These are phyloP conservation scores for Microtus oregoni DNA, from an alignment of 2,113 vertebrate species.

Conservation along the genomic window DNA sequence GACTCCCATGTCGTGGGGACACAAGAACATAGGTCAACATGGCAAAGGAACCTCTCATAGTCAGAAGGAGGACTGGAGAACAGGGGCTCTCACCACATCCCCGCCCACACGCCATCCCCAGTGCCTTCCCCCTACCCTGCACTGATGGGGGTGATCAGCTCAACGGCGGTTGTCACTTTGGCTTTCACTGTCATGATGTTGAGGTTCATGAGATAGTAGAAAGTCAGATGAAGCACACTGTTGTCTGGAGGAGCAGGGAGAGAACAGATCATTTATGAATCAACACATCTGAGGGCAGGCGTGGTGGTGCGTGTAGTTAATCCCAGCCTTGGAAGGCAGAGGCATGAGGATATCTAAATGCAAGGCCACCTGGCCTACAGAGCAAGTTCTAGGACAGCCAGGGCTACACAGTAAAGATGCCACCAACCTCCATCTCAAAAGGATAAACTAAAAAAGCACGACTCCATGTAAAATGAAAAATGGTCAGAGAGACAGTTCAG, in stretches of 20 bases:
- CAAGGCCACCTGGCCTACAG: background rate
- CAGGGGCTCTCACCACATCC: background rate
- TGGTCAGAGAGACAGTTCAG: background rate
- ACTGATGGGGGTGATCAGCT: constrained; percentile 91
- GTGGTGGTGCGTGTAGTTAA: background rate
- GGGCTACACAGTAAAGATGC: background rate
- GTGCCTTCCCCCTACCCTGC: constrained; percentile 85
- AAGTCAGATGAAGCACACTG: constrained; percentile 93
- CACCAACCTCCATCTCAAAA: background rate
- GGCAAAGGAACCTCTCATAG: background rate
- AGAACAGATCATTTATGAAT: background rate
- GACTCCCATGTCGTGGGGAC: background rate
- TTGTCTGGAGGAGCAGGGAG: constrained; percentile 87
- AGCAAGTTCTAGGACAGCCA: background rate
- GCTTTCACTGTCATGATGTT: constrained; percentile 97
- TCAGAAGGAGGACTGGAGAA: background rate
- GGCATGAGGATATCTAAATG: background rate
- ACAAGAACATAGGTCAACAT: background rate
- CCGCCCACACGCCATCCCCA: fast-evolving
- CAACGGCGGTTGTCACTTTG: constrained; percentile 91
- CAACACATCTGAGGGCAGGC: background rate
- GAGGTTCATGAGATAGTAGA: constrained; percentile 98
- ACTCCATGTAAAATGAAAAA: background rate
- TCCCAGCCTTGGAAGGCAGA: background rate
- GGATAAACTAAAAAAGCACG: background rate